These are phyloP conservation scores for Pterocles orientalis DNA, from an alignment of 2,113 vertebrate genomes.

Conservation along the genomic window DNA sequence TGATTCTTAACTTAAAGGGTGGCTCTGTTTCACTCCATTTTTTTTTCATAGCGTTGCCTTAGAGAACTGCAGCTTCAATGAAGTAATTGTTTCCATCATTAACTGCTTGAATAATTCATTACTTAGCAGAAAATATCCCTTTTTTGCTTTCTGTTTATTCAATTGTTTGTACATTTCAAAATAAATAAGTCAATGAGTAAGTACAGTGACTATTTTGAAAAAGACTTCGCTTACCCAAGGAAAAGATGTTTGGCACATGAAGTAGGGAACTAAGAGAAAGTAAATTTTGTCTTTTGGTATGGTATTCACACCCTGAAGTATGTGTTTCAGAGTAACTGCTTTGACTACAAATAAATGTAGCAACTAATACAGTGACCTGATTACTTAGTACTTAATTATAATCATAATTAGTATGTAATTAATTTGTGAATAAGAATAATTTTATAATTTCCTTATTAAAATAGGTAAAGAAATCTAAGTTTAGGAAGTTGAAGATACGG, in stretches of 20 bases:
- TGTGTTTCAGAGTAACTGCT: conserved; percentile 17
- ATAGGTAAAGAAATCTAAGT: not conserved
- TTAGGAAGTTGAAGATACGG: not conserved
- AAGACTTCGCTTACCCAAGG: not conserved
- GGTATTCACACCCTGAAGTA: not conserved
- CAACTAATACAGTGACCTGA: not conserved
- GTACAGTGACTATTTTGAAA: not conserved
- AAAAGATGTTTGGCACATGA: not conserved
- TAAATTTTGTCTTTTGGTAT: not conserved
- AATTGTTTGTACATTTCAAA: not conserved
- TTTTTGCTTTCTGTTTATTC: conserved; percentile 34
- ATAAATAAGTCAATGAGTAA: conserved; percentile 35
- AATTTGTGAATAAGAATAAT: conserved; percentile 31
- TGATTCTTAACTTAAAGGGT: conserved; percentile 36
- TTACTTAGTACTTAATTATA: conserved; percentile 11
- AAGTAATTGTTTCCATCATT: conserved; percentile 47
- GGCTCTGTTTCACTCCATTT: conserved; percentile 14
- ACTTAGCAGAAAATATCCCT: conserved; percentile 36
- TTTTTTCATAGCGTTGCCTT: not conserved
- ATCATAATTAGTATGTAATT: not conserved
- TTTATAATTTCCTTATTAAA: conserved; percentile 22
- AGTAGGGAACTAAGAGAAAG: not conserved
- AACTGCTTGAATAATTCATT: conserved; percentile 66
- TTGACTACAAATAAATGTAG: conserved; percentile 33
- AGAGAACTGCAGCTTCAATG: conserved; percentile 34